Conservation (phyloP, 2,888 invertebrate genomes). For the Sicus ferrugineus region DNA sequence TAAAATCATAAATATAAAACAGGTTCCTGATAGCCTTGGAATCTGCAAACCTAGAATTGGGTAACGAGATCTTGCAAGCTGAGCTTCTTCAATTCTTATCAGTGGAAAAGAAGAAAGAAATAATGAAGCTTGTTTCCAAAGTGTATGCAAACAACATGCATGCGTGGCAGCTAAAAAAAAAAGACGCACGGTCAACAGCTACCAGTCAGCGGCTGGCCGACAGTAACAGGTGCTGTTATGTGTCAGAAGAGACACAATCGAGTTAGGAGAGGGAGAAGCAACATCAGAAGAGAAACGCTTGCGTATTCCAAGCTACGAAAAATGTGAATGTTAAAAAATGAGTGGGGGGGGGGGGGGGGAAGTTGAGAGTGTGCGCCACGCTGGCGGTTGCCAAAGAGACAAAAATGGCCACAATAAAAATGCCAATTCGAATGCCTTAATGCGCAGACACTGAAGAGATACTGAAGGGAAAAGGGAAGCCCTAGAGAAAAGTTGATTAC, state of each 20-base stretch:
- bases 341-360: background rate
- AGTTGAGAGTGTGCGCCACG: background rate
- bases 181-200: background rate
- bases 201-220: background rate
- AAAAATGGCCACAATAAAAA: background rate
- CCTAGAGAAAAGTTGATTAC: too few relatives aligned
- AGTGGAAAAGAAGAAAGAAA: background rate
- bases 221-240: constrained; percentile 5
- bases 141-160: constrained; percentile 22
- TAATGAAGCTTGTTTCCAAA: constrained; percentile 23
- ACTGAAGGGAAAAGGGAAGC: too few relatives aligned
- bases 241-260: background rate
- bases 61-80: too few relatives aligned
- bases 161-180: constrained; percentile 27
- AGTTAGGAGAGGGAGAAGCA: background rate
- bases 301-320: background rate
- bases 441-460: too few relatives aligned
- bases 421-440: too few relatives aligned
- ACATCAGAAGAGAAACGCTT: background rate
- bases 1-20: too few relatives aligned
- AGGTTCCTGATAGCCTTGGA: too few relatives aligned
- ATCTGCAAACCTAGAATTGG: too few relatives aligned
- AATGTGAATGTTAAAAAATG: background rate
- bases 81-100: constrained; percentile 12
- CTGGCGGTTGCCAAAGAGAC: background rate